These are phyloP conservation scores for Hippocampus barbouri DNA, from an alignment of 2,113 vertebrate species.

Conservation along the genomic window DNA sequence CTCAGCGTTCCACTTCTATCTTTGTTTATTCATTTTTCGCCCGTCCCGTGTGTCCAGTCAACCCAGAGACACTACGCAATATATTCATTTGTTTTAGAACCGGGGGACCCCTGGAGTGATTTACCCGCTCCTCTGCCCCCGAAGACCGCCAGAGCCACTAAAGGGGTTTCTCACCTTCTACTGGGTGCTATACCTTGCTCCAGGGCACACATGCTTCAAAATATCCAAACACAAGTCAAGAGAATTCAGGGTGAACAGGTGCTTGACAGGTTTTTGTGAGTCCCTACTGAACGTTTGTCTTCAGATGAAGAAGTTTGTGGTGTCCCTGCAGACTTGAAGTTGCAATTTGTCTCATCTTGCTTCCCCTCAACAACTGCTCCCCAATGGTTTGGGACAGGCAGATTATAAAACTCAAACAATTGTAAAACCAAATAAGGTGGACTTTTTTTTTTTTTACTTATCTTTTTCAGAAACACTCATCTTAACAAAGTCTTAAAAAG, in stretches of 20 bases:
- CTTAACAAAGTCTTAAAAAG: no score
- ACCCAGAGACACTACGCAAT: conserved; percentile 7
- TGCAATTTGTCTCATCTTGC: conserved; percentile 37
- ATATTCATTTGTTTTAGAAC: conserved; percentile 5
- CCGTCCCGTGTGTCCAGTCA: conserved; percentile 8
- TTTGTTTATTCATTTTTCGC: neutral
- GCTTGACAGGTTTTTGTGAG: conserved; percentile 5
- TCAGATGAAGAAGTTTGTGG: conserved; percentile 33
- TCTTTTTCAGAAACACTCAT: neutral
- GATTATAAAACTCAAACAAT: conserved; percentile 6
- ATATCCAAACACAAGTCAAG: conserved; percentile 26
- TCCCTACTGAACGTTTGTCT: conserved; percentile 40
- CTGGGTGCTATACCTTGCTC: conserved; percentile 52
- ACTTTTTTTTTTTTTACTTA: conserved; percentile 21
- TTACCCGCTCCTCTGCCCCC: conserved; percentile 22
- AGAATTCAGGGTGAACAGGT: conserved; percentile 8
- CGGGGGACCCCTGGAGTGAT: conserved; percentile 19
- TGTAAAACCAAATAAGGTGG: conserved; percentile 23
- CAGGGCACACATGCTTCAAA: conserved; percentile 28
- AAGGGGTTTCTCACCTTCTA: conserved; percentile 51
- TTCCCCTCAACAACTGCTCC: conserved; percentile 20
- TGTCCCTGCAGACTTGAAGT: conserved; percentile 39
- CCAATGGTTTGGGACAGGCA: conserved; percentile 22
- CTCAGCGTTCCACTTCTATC: neutral
- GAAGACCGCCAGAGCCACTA: conserved; percentile 37